Evolutionary conservation across 2,797 vertebrate species (phyloP).

Genomic region (Arremon brunneinucha): DNA sequence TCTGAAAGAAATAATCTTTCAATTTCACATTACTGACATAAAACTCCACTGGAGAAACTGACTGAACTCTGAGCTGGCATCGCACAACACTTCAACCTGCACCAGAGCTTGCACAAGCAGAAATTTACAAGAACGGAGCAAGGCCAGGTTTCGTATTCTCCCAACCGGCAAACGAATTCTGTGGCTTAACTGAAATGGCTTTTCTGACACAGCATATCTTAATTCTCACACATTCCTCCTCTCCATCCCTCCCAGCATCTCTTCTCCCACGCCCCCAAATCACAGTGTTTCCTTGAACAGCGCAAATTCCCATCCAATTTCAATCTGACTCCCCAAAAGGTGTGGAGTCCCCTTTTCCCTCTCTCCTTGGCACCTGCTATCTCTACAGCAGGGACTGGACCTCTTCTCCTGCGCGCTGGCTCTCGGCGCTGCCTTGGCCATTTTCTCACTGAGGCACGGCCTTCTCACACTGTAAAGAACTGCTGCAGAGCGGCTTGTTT

Average conservation of each 20-base stretch:
- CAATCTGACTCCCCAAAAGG: background rate
- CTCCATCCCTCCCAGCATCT: background rate
- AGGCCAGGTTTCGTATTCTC: constrained; percentile 32
- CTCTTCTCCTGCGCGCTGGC: fast-evolving
- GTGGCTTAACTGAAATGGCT: constrained; percentile 33
- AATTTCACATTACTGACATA: constrained; percentile 59
- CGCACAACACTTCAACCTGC: constrained; percentile 41
- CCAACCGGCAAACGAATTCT: constrained; percentile 24
- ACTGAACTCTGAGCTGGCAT: constrained; percentile 16
- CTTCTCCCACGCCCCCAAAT: background rate
- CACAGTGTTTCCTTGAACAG: background rate
- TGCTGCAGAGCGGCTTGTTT: background rate
- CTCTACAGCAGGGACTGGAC: background rate
- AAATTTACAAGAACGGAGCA: constrained; percentile 51
- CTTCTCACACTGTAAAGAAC: too few species aligned
- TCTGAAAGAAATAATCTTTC: constrained; percentile 52
- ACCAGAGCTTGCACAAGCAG: constrained; percentile 20
- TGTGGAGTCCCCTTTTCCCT: background rate
- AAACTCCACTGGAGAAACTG: constrained; percentile 61
- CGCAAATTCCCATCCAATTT: background rate
- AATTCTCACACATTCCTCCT: background rate
- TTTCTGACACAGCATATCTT: constrained; percentile 33
- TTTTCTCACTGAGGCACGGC: background rate
- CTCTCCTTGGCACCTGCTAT: fast-evolving
- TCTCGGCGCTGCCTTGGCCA: background rate